Percentiles rank a stretch among this genome's conserved stretches.
Evolutionary conservation across 2,797 vertebrate species (phyloP).

Genomic region (Ara ararauna): DNA sequence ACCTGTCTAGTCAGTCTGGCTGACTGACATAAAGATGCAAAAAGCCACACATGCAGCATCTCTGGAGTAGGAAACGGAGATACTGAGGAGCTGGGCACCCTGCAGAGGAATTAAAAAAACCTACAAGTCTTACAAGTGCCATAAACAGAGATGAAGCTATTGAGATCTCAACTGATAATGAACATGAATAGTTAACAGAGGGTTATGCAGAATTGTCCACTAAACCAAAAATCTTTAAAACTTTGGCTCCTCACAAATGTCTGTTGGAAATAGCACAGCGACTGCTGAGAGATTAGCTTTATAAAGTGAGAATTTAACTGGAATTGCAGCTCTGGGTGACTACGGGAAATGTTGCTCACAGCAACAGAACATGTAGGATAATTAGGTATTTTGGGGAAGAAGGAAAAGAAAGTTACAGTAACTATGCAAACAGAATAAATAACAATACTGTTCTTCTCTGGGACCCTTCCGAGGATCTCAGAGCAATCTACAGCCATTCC

Average conservation of each 20-base stretch:
- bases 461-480: neutral
- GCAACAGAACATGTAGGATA: conserved; percentile 42
- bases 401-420: conserved; percentile 16
- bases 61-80: neutral
- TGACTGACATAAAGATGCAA: conserved; percentile 1
- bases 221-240: conserved; percentile 10
- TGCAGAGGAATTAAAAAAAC: neutral
- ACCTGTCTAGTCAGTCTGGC: neutral
- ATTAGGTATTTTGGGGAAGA: conserved; percentile 16
- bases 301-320: conserved; percentile 37
- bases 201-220: neutral
- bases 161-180: neutral
- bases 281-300: conserved; percentile 3
- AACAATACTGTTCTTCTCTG: neutral
- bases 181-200: neutral
- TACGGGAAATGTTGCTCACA: conserved; percentile 37
- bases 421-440: conserved; percentile 17
- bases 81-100: neutral
- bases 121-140: neutral
- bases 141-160: neutral
- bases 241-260: neutral
- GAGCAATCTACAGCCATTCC: neutral
- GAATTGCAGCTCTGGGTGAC: conserved; percentile 35
- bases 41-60: neutral
- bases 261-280: conserved; percentile 16